Evolutionary conservation across 2,888 invertebrate genomes (phyloP).

Genomic region (Rhingia rostrata): DNA sequence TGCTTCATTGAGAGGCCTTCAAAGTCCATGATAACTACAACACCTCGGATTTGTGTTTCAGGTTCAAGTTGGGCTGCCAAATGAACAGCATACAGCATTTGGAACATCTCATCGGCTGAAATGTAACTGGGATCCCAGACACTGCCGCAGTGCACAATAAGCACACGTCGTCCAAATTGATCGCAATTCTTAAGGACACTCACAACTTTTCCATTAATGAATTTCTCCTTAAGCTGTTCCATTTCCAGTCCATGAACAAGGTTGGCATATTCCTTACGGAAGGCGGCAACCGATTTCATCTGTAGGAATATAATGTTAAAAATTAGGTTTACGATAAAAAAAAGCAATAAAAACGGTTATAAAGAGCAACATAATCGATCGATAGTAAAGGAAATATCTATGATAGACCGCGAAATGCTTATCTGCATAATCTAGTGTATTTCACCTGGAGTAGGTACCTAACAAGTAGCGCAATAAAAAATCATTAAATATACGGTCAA

Average conservation of each 20-base stretch:
- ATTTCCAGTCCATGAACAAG: conserved; percentile 87
- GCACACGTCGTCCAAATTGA: conserved; percentile 89
- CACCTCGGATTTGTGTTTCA: conserved; percentile 91
- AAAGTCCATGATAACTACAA: conserved; percentile 93
- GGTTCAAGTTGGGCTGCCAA: conserved; percentile 90
- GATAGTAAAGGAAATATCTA: conserved; percentile 3
- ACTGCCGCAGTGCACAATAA: conserved; percentile 89
- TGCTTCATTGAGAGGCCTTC: conserved; percentile 90
- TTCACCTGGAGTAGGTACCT: background rate
- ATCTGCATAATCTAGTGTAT: conserved; percentile 32
- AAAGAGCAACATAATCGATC: background rate
- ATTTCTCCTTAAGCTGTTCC: conserved; percentile 86
- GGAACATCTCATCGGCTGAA: conserved; percentile 89
- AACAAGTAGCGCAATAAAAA: conserved; percentile 7
- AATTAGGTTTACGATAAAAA: background rate
- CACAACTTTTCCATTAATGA: conserved; percentile 89
- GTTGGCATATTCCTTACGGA: conserved; percentile 88
- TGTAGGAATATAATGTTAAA: conserved; percentile 78
- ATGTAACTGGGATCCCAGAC: conserved; percentile 90
- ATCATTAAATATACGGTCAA: conserved; percentile 41
- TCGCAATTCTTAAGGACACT: conserved; percentile 91
- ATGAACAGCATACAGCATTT: conserved; percentile 91
- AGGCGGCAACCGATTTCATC: conserved; percentile 91
- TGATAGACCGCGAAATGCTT: conserved; percentile 23
- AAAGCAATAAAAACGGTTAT: conserved; percentile 24